These are phyloP conservation scores for Onychostruthus taczanowskii DNA, from an alignment of 2,113 vertebrate genomes.

Conservation along the genomic window DNA sequence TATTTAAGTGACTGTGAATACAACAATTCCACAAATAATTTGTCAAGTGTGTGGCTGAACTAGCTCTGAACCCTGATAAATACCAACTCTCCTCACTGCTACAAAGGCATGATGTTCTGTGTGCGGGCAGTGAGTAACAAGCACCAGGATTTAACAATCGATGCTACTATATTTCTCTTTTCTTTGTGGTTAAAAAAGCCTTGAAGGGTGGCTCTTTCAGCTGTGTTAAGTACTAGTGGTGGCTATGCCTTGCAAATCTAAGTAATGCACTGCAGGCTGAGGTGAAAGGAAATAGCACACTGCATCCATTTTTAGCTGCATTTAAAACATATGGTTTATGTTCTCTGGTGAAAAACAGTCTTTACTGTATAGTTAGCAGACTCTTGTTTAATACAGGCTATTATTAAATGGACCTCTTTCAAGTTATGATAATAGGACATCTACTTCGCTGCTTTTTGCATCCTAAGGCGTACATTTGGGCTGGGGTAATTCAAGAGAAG, in stretches of 20 bases:
- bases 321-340: not conserved
- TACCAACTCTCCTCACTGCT: constrained; percentile 77
- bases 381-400: constrained; percentile 54
- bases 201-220: constrained; percentile 58
- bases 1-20: constrained; percentile 99
- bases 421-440: constrained; percentile 38
- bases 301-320: not conserved
- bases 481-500: constrained; percentile 22
- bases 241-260: constrained; percentile 17
- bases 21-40: constrained; percentile 99
- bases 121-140: constrained; percentile 71
- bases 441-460: not conserved
- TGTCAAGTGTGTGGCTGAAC: constrained; percentile 98
- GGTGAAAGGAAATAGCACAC: constrained; percentile 14
- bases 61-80: constrained; percentile 94
- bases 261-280: not conserved
- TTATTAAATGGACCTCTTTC: constrained; percentile 56
- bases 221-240: constrained; percentile 13
- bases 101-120: constrained; percentile 73
- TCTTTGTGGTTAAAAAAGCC: constrained; percentile 70
- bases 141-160: constrained; percentile 75
- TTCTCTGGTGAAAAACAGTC: constrained; percentile 10
- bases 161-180: constrained; percentile 77
- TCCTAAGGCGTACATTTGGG: not conserved
- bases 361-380: constrained; percentile 47